These are phyloP conservation scores for Anser brachyrhynchus DNA, from an alignment of 2,113 vertebrate species.

Conservation along the genomic window DNA sequence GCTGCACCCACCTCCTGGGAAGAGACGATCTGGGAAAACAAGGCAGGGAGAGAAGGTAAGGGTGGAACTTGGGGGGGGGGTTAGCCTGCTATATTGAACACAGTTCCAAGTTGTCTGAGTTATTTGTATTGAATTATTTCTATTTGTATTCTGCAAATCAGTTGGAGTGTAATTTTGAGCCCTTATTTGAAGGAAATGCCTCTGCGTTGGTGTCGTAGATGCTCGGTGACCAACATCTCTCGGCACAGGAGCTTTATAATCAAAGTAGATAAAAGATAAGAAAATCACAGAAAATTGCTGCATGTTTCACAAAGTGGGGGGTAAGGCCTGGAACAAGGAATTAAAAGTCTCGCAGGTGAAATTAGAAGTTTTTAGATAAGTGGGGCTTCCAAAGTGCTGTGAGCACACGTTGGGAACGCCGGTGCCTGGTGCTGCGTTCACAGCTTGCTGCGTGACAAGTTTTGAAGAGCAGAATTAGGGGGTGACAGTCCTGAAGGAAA, in stretches of 20 bases:
- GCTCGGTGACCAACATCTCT: background rate
- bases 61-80: background rate
- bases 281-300: background rate
- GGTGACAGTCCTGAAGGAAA: background rate
- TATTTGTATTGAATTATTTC: too few species aligned
- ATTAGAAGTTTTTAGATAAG: background rate
- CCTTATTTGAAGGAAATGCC: background rate
- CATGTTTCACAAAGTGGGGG: rapidly evolving
- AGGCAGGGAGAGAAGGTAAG: background rate
- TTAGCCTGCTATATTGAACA: background rate
- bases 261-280: background rate
- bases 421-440: background rate
- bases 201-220: background rate
- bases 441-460: background rate
- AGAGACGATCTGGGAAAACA: background rate
- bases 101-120: rapidly evolving
- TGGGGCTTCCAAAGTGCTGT: too few species aligned
- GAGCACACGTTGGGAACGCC: background rate
- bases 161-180: background rate
- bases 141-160: background rate
- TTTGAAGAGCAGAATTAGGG: background rate
- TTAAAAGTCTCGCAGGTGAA: background rate
- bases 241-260: background rate
- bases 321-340: background rate
- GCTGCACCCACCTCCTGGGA: background rate